phyloP scores from a whole-genome alignment of 2,113 vertebrate genomes.

The Daubentonia madagascariensis region DNA sequence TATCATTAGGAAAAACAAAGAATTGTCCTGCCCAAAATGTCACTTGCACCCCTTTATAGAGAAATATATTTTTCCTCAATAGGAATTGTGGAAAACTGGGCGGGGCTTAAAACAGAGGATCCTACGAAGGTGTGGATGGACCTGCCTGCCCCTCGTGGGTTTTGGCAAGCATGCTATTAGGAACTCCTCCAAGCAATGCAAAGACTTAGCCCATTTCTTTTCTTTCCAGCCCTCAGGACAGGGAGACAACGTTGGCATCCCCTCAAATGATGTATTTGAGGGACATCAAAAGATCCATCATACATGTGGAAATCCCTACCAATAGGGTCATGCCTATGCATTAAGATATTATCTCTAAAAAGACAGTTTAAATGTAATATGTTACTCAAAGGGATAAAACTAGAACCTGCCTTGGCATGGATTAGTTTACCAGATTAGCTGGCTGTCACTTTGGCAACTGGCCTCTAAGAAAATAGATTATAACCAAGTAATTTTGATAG shows the following conservation, averaged over 20 bases:
- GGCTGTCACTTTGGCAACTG: not conserved
- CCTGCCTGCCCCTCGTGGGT: not conserved
- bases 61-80: not conserved
- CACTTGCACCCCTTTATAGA: not conserved
- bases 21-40: not conserved
- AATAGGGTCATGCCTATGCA: not conserved
- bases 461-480: conserved; percentile 18
- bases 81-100: not conserved
- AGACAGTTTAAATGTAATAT: not conserved
- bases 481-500: not conserved
- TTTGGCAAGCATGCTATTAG: not conserved
- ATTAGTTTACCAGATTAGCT: conserved; percentile 9
- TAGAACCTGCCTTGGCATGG: not conserved
- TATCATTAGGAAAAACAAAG: not conserved
- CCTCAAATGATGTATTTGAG: not conserved
- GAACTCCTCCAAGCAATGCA: not conserved
- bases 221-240: not conserved
- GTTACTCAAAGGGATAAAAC: not conserved
- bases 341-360: conserved; percentile 11
- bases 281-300: not conserved
- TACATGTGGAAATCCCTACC: not conserved
- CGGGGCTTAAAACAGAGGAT: not conserved
- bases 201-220: not conserved
- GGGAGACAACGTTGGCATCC: not conserved
- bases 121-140: not conserved